phyloP scores from a whole-genome alignment of 2,113 vertebrate species.

The Tor tambroides region DNA sequence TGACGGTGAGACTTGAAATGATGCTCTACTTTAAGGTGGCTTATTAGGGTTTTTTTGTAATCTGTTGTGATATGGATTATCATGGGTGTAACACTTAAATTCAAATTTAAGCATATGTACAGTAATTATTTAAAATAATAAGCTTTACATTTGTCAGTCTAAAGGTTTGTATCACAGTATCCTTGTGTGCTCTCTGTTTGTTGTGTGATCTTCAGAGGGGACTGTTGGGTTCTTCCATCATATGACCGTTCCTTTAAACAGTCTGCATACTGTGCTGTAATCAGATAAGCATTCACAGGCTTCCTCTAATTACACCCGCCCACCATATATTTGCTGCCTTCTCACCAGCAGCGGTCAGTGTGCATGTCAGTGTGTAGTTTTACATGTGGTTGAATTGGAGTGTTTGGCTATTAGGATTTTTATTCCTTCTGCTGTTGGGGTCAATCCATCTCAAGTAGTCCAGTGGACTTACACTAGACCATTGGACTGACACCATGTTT shows the following conservation, averaged over 20 bases:
- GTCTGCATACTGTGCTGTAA: conserved; percentile 46
- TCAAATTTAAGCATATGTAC: not conserved
- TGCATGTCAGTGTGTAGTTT: not conserved
- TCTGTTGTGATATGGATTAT: not conserved
- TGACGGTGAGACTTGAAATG: not conserved
- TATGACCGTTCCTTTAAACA: conserved; percentile 52
- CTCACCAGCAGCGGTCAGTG: not conserved
- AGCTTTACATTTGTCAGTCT: not conserved
- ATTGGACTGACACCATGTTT: not conserved
- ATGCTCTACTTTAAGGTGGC: not conserved
- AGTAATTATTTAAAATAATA: not conserved
- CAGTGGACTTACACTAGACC: not conserved
- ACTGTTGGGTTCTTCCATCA: conserved; percentile 49
- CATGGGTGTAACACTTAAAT: not conserved
- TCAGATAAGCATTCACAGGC: conserved; percentile 50
- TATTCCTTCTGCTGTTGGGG: not conserved
- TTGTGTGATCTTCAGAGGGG: not conserved
- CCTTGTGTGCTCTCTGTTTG: not conserved
- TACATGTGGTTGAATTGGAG: not conserved
- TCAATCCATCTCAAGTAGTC: not conserved
- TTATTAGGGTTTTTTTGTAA: not conserved
- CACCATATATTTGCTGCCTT: not conserved
- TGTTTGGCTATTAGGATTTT: not conserved
- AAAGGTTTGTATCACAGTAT: not conserved
- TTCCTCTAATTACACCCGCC: conserved; percentile 35